Evolutionary conservation across 2,797 vertebrate species (phyloP).

Genomic region (Diglossa cyanea): DNA sequence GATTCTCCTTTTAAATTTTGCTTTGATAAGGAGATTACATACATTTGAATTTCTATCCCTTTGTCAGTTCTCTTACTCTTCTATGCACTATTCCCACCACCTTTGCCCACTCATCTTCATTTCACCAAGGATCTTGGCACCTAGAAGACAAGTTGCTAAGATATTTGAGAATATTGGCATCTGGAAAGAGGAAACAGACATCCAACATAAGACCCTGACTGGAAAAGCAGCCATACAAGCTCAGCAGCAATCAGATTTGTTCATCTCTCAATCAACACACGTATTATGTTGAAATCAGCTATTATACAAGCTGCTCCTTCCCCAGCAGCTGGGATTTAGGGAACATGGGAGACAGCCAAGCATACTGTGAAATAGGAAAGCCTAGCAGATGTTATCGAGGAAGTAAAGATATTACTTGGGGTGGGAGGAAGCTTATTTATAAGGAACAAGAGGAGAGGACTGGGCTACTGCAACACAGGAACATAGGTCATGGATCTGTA

Average conservation of each 20-base stretch:
- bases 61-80: not conserved
- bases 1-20: not conserved
- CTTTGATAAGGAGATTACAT: not conserved
- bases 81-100: not conserved
- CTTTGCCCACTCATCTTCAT: not conserved
- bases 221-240: not conserved
- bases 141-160: not conserved
- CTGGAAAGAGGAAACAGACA: not conserved
- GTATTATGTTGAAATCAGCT: conserved; percentile 44
- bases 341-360: conserved; percentile 46
- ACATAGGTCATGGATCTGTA: not conserved
- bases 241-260: not conserved
- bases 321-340: conserved; percentile 49
- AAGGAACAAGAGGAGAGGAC: not conserved
- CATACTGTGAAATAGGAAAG: not conserved
- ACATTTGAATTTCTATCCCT: not conserved
- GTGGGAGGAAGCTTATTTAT: not conserved
- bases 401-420: not conserved
- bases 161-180: not conserved
- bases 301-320: conserved; percentile 29
- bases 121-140: not conserved
- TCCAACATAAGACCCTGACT: not conserved
- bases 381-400: conserved; percentile 33
- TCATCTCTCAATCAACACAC: conserved; percentile 26
- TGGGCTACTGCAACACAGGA: not conserved